Percentiles rank a stretch among this genome's conserved stretches.
These are phyloP conservation scores for Gracilinanus agilis DNA, from an alignment of 2,113 vertebrate species.

Conservation along the genomic window DNA sequence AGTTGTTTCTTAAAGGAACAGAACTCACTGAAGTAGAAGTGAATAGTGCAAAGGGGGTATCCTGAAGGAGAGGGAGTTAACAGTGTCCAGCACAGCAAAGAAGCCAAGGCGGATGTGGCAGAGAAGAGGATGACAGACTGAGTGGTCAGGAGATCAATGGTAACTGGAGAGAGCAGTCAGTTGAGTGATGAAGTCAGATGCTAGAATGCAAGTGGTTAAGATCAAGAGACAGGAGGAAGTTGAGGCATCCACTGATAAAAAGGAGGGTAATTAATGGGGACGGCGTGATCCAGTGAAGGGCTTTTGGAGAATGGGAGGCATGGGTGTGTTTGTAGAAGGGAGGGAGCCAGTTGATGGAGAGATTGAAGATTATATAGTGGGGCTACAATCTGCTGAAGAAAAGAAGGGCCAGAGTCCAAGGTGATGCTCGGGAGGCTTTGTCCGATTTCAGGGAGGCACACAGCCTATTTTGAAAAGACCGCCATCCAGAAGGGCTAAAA, in stretches of 20 bases:
- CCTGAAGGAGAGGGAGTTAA: not conserved
- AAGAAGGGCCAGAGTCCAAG: not conserved
- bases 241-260: not conserved
- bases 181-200: not conserved
- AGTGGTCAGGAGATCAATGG: not conserved
- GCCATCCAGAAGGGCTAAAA: not conserved
- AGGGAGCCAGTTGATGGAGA: not conserved
- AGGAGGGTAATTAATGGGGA: not conserved
- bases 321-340: no score
- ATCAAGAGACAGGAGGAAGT: not conserved
- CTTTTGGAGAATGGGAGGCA: not conserved
- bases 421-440: not conserved
- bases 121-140: not conserved
- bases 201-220: not conserved
- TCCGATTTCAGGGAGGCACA: not conserved
- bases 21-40: not conserved
- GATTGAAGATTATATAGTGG: not conserved
- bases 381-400: not conserved
- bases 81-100: not conserved
- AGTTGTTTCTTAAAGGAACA: not conserved
- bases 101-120: not conserved
- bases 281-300: not conserved
- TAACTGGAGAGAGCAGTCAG: not conserved
- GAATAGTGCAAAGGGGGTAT: not conserved
- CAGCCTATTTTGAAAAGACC: no score